These are phyloP conservation scores for Leptothorax acervorum DNA, from an alignment of 2,888 invertebrate species.

Conservation along the genomic window DNA sequence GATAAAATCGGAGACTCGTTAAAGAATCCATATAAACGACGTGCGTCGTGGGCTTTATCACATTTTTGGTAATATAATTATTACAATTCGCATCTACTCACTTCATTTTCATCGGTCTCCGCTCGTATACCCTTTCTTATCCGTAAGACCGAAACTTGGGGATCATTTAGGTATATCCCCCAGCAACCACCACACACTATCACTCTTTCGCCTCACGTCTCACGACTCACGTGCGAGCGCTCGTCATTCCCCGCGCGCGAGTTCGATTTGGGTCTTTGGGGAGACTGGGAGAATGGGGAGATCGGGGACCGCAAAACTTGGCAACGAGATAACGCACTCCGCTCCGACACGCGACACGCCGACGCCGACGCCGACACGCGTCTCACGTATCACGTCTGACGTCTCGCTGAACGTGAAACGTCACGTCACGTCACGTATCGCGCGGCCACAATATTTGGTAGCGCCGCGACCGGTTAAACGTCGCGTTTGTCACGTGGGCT, in stretches of 20 bases:
- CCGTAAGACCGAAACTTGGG: slow-evolving; percentile 48
- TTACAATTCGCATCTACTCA: slow-evolving; percentile 53
- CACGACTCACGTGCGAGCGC: background rate
- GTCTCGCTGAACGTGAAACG: background rate
- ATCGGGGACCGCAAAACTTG: background rate
- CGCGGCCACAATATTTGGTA: slow-evolving; percentile 16
- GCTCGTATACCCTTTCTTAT: slow-evolving; percentile 47
- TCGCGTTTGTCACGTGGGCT: slow-evolving; percentile 22
- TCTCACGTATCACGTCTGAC: background rate
- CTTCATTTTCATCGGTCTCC: slow-evolving; percentile 67
- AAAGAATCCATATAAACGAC: background rate
- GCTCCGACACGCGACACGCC: too few relatives aligned
- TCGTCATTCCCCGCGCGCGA: background rate
- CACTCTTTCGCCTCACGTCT: slow-evolving; percentile 9
- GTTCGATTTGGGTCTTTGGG: background rate
- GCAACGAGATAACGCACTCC: slow-evolving; percentile 2
- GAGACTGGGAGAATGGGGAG: background rate
- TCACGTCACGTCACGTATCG: background rate
- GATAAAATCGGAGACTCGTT: background rate
- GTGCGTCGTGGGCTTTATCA: too few relatives aligned
- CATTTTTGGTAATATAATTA: background rate
- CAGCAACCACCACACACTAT: background rate
- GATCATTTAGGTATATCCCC: slow-evolving; percentile 39
- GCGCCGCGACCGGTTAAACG: background rate
- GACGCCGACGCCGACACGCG: background rate